Evolutionary conservation across 2,113 vertebrate genomes (phyloP), one percentile per base, ranked within the genome.

Genomic region (Oreochromis aureus): DNA sequence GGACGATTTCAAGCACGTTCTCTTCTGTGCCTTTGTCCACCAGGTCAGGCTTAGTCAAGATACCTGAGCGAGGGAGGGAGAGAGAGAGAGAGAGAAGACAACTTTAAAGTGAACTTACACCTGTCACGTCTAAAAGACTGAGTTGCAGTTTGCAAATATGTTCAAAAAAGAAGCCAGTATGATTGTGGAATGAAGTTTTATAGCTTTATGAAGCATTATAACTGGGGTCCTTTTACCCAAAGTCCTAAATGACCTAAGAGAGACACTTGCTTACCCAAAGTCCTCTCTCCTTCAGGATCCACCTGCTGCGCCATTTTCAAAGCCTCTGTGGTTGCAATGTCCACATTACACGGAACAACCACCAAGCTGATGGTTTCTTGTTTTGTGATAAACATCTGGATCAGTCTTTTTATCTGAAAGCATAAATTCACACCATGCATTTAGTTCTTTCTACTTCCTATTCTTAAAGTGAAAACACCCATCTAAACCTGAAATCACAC

Each of bases 291-390:
- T 0, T 86, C 88, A 10, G 97, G 97, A 84, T 99, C 98, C 92
- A 97, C 97, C 39, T 96, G 93, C 85, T 97, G 97, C 5, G 98
- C 98, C 97, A 99, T 98, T 95, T 96, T 96, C 94, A 99, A 85
- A 0, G 98, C 98, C 94, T 99, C 98, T 1, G 98, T 98, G 90
- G 98, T 99, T 18, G 97, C 97, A 2, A 99, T 98, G 95, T 99
- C 98, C 94, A 98, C 97, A 0, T 98, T 99, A 81, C 97, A 94
- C 0, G 98, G 97, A 39, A 98, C 96, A 55, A 98, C 98, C 32
- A 98, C 97, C 93, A 99, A 88, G 89, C 95, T 98, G 87, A 99
- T 95, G 0, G 98, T 99, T 89, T 99, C 96, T 93, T 97, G 96
- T 90, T 85, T 97, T 3, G n/a, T 24, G 91, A 98, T 98, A 69